Base-by-base conservation (phyloP, 1,140 invertebrate genomes). In the Cydia amplana region DNA sequence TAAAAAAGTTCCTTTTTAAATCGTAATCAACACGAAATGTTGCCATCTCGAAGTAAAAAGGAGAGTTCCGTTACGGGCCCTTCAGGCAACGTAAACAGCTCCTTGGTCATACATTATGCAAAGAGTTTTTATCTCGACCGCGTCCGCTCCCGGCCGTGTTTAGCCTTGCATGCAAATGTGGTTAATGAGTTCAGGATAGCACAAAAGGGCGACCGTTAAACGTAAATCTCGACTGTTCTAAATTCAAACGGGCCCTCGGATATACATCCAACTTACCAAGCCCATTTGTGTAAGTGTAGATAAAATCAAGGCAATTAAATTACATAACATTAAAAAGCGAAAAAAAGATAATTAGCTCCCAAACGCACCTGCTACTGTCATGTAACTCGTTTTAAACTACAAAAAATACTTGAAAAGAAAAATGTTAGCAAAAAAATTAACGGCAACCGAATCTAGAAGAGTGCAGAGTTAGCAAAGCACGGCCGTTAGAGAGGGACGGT, bases 301-400 rank as follows among this genome's bases (percentile, higher is more conserved):
- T 36, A 63, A 72, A 76, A 64, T 14, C 14, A 76, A 12, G 72
- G 25, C 28, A 63, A 76, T 25, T 60, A 16, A 73, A 80, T 85
- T 85, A 78, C 77, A 77, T 85, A 82, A 82, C 51, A 55, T 79
- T 40, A 79, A 80, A 76, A 10, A 76, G 67, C 67, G 16, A 73
- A 80, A 80, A 79, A 78, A 78, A 75, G 78, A 78, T 74, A 83
- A 81, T 75, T 70, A 73, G 67, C 70, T 76, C 67, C 72, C 72
- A 65, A 75, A 77, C 73, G 75, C 77, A 85, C 80, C 84, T 74
- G 84, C 78, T 83, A 77, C 80, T 80, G 85, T 90, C 87, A 89
- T 85, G 84, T 89, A 89, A 89, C 87, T 91, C 85, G 86, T 88
- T n/a, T n/a, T 83, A 90, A 88, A 87, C 87, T 89, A 80, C 43